These are phyloP conservation scores for Argentina silus DNA, from an alignment of 2,797 vertebrate species.

Conservation along the genomic window DNA sequence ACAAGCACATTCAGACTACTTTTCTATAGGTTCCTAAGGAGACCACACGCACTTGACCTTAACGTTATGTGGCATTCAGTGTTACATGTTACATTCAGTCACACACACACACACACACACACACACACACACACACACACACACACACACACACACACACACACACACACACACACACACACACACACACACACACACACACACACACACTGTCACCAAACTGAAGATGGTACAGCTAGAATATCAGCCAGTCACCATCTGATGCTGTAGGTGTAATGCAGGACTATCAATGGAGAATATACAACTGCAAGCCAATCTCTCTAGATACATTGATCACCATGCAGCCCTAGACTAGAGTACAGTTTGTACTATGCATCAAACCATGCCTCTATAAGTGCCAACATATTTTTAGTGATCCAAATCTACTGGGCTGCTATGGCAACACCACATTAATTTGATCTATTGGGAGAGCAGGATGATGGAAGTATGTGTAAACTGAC, in stretches of 20 bases:
- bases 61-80: background rate
- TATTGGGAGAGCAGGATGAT: constrained; percentile 32
- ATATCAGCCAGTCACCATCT: constrained; percentile 17
- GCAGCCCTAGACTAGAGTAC: constrained; percentile 1
- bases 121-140: too few relatives aligned
- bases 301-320: constrained; percentile 29
- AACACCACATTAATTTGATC: constrained; percentile 32
- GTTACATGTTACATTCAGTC: constrained; percentile 3
- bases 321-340: background rate
- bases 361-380: background rate
- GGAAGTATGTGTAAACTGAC: constrained; percentile 49
- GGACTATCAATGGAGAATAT: constrained; percentile 3
- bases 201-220: background rate
- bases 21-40: constrained; percentile 24
- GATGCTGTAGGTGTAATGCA: background rate
- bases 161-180: background rate
- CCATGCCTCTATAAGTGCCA: background rate
- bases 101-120: background rate
- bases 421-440: constrained; percentile 25
- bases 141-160: background rate
- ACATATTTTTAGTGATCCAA: constrained; percentile 12
- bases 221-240: constrained; percentile 41
- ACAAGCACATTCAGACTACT: constrained; percentile 29
- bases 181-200: too few relatives aligned
- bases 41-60: background rate